Conservation (phyloP, 2,113 vertebrate genomes). For the Taurulus bubalis region DNA sequence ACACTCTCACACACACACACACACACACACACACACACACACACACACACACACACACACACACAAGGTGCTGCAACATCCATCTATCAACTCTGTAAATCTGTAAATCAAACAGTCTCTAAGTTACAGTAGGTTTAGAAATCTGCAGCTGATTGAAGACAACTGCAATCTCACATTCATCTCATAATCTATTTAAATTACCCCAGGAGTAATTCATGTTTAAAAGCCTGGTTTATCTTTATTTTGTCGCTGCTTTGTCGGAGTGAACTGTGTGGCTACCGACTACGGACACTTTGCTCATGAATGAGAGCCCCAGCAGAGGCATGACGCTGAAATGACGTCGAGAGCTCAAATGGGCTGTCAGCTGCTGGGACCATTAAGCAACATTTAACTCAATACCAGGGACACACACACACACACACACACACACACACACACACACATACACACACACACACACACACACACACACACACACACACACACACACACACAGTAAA, state of each 20-base stretch:
- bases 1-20: slow-evolving; percentile 16
- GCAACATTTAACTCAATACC: slow-evolving; percentile 35
- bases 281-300: not conserved
- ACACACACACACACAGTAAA: slow-evolving; percentile 4
- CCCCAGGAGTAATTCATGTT: not conserved
- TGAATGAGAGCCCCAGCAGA: not conserved
- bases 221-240: not conserved
- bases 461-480: not conserved
- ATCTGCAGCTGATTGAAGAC: not conserved
- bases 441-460: not conserved
- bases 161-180: not conserved
- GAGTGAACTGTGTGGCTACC: not conserved
- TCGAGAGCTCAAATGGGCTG: not conserved
- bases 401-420: not conserved
- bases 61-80: not conserved
- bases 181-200: not conserved
- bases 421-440: not conserved
- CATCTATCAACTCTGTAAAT: not conserved
- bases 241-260: not conserved
- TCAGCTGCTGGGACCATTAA: slow-evolving; percentile 46
- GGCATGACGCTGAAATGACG: not conserved
- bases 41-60: slow-evolving; percentile 9
- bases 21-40: slow-evolving; percentile 2
- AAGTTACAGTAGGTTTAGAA: not conserved
- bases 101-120: not conserved